Percentiles rank a stretch among this genome's conserved stretches.
Conservation (phyloP, 1,140 invertebrate species). For the Leptopilina boulardi region DNA sequence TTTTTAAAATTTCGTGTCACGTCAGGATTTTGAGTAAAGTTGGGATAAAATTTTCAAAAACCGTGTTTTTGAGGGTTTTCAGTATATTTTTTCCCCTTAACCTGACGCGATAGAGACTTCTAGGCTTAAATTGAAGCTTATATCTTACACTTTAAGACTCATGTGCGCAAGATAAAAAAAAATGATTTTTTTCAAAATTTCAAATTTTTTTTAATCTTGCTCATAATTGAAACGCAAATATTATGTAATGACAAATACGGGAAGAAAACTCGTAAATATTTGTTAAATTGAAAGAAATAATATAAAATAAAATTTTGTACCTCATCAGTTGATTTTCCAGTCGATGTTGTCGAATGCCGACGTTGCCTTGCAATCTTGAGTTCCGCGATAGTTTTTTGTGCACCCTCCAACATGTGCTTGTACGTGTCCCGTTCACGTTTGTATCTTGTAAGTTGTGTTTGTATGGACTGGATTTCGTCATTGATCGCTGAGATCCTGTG, state of each 20-base stretch:
- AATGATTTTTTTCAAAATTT: no score
- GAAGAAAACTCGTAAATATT: not conserved
- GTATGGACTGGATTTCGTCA: conserved; percentile 90
- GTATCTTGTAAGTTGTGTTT: conserved; percentile 86
- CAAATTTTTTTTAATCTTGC: not conserved
- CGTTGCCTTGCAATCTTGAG: conserved; percentile 77
- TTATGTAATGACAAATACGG: no score
- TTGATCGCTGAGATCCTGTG: conserved; percentile 89
- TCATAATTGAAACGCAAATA: no score
- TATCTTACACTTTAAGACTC: no score
- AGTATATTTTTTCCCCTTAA: no score
- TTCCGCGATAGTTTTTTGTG: conserved; percentile 88
- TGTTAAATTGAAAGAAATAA: conserved; percentile 28
- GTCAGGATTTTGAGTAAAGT: no score
- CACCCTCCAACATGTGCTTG: conserved; percentile 92
- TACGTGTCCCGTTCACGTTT: conserved; percentile 93
- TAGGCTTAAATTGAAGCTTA: no score
- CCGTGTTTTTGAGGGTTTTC: no score
- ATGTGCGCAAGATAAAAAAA: no score
- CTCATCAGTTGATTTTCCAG: conserved; percentile 78
- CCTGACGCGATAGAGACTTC: no score
- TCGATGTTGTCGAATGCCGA: conserved; percentile 68
- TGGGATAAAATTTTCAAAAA: no score
- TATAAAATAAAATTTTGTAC: conserved; percentile 65
- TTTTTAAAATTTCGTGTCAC: no score